phyloP scores from a whole-genome alignment of 2,888 invertebrate species.

The Lepidonotus clava region DNA sequence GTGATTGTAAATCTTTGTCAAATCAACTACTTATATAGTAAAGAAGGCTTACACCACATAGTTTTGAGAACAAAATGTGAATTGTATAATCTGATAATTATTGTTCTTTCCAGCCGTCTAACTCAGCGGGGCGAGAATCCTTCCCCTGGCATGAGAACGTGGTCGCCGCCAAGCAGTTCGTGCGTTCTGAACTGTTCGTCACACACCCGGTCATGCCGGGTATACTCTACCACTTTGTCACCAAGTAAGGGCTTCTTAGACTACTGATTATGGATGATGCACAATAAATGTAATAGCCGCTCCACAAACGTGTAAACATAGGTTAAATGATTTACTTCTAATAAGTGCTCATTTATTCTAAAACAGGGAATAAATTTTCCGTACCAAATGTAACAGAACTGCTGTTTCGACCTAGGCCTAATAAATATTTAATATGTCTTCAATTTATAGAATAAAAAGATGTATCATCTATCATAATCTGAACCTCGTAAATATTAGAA shows the following conservation, averaged over 20 bases:
- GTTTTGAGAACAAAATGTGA: too few relatives aligned
- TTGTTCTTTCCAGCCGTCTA: conserved; percentile 69
- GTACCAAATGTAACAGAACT: too few relatives aligned
- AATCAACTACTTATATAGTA: too few relatives aligned
- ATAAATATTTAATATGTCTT: background rate
- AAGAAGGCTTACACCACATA: too few relatives aligned
- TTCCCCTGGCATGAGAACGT: conserved; percentile 89
- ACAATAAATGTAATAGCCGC: conserved; percentile 76
- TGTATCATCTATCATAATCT: background rate
- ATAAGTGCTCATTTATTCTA: too few relatives aligned
- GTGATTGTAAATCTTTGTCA: too few relatives aligned
- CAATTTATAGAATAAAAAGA: background rate
- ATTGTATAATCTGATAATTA: too few relatives aligned
- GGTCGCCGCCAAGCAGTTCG: conserved; percentile 85
- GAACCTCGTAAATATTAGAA: too few relatives aligned
- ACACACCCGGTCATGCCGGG: conserved; percentile 86
- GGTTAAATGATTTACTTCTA: too few relatives aligned
- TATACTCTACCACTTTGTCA: conserved; percentile 86
- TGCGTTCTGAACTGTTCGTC: conserved; percentile 85
- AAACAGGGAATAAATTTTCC: too few relatives aligned
- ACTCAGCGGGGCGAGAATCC: conserved; percentile 73
- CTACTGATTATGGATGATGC: conserved; percentile 85
- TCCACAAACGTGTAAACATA: too few relatives aligned
- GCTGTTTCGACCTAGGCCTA: background rate
- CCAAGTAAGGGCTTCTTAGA: conserved; percentile 83